These are phyloP conservation scores for Cryptus viduatorius DNA, from an alignment of 2,888 invertebrate genomes.

Conservation along the genomic window DNA sequence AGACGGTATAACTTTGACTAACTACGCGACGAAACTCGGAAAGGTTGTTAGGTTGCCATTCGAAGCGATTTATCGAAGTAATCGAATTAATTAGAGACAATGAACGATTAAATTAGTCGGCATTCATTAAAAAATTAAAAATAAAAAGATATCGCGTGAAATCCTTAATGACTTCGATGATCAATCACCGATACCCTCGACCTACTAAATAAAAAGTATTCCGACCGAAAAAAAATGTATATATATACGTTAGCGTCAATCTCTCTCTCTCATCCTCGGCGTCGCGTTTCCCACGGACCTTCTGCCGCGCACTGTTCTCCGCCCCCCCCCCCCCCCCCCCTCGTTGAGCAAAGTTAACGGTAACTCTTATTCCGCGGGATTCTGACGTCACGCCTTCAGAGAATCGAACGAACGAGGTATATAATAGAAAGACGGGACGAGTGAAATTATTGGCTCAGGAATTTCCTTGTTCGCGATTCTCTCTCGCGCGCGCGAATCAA, in stretches of 20 bases:
- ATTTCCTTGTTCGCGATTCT: conserved; percentile 34
- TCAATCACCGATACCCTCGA: neutral
- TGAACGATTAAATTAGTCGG: too few relatives aligned
- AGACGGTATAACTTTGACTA: neutral
- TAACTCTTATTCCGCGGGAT: conserved; percentile 60
- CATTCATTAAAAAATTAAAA: too few relatives aligned
- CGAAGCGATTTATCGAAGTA: neutral
- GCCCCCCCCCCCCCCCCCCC: conserved; percentile 35
- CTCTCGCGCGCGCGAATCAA: neutral
- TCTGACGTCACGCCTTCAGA: conserved; percentile 57
- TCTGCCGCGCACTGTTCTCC: conserved; percentile 44
- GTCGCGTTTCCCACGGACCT: conserved; percentile 56
- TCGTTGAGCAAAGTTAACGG: conserved; percentile 57
- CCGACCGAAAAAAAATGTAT: neutral
- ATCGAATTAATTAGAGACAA: too few relatives aligned
- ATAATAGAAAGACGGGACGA: conserved; percentile 22
- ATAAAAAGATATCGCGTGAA: too few relatives aligned
- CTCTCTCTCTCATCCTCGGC: conserved; percentile 38
- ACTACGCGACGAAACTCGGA: neutral
- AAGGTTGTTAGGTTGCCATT: neutral
- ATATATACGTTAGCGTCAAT: conserved; percentile 25
- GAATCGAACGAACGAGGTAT: conserved; percentile 56
- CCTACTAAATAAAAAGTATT: neutral
- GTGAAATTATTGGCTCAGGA: conserved; percentile 56
- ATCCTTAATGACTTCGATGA: too few relatives aligned